Evolutionary conservation across 2,797 vertebrate genomes (phyloP), one percentile per base, ranked within the genome.

Genomic region (Tympanoctomys barrerae): DNA sequence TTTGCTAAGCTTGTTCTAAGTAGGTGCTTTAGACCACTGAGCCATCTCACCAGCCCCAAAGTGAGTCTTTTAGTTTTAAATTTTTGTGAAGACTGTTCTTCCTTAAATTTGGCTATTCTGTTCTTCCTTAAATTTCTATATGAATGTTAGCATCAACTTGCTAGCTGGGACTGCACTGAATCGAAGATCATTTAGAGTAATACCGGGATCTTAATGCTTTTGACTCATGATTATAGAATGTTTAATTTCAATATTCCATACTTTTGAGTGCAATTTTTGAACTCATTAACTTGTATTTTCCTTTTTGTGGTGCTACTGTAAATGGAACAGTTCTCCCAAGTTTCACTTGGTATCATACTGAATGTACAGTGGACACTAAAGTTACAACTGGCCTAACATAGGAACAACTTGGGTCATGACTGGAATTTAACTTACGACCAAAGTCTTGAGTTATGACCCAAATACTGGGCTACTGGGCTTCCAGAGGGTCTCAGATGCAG

Each of bases 271-370:
- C 52, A 75, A 24, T 7, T 92, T 93, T 89, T 88, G 1, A 1
- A 66, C 89, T 88, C 75, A 12, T 33, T 59, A 89, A 85, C 64
- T 85, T 90, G 24, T 81, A 94, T 87, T 88, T 94, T 73, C 79
- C 82, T 90, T 24, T 73, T 93, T 46, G 75, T 77, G 46, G 59
- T 95, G 46, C 6, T 78, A 36, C 10, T 81, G 10, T 79, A 94
- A 87, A 73, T 31, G 54, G 26, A 36, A 68, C 46, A 54, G 12
- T 36, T 90, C 82, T 75, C 52, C 88, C 89, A 88, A 96, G 83
- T 90, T 96, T 81, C 42, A 49, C 54, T 95, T 87, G 85, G 31
- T 68, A n/a, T 87, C 89, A 92, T 42, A 92, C 3, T 64, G 36
- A 61, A 7, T 33, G 2, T 36, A n/a, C 11, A n/a, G 33, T 68